phyloP scores from a whole-genome alignment of 2,888 invertebrate genomes.

The Doris montereyensis region DNA sequence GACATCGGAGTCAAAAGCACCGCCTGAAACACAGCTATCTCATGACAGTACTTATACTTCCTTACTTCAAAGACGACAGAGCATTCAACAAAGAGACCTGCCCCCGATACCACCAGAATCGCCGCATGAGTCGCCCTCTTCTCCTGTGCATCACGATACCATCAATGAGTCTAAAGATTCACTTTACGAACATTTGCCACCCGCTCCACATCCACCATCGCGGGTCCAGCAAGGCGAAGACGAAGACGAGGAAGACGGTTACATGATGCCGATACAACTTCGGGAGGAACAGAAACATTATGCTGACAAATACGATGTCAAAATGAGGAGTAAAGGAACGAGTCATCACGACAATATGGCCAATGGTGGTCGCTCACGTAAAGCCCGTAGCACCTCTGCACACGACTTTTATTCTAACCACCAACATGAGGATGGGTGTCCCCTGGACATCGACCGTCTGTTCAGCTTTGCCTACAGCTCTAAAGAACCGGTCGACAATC shows the following conservation, averaged over 20 bases:
- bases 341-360: constrained; percentile 49
- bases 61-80: constrained; percentile 22
- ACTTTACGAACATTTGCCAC: constrained; percentile 63
- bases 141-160: constrained; percentile 21
- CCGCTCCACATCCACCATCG: constrained; percentile 58
- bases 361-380: constrained; percentile 46
- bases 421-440: constrained; percentile 35
- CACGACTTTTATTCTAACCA: constrained; percentile 43
- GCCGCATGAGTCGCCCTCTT: background rate
- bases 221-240: constrained; percentile 23
- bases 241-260: constrained; percentile 58
- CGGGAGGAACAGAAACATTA: background rate
- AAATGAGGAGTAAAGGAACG: constrained; percentile 55
- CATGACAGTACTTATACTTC: no score
- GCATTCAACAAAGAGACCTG: constrained; percentile 58
- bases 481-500: constrained; percentile 4
- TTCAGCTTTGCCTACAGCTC: constrained; percentile 50
- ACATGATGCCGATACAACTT: constrained; percentile 60
- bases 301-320: constrained; percentile 43
- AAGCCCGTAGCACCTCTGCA: constrained; percentile 49
- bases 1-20: background rate
- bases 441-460: constrained; percentile 51
- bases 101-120: constrained; percentile 59
- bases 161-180: constrained; percentile 52
- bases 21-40: no score